phyloP scores from a whole-genome alignment of 2,113 vertebrate species.

The Origma solitaria region DNA sequence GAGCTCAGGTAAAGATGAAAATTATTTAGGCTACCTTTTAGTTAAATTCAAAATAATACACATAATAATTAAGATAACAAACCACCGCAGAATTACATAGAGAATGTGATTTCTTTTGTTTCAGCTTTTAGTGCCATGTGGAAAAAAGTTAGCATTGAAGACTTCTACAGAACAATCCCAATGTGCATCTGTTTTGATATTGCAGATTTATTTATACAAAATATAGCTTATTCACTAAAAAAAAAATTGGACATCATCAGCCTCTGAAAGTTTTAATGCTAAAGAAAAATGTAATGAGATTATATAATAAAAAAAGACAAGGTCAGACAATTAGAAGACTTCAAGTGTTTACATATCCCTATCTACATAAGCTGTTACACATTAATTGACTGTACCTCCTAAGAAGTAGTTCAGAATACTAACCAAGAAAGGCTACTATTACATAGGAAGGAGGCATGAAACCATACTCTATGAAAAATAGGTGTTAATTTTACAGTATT shows the following conservation, averaged over 20 bases:
- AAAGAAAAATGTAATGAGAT: not conserved
- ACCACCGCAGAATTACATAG: not conserved
- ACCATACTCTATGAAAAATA: not conserved
- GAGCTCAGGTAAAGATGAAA: conserved; percentile 11
- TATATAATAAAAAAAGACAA: not conserved
- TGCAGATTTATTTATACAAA: not conserved
- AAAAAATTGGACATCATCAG: not conserved
- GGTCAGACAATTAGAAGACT: not conserved
- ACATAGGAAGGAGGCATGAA: not conserved
- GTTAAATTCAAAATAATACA: conserved; percentile 23
- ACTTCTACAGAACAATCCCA: not conserved
- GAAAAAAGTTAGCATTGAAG: not conserved
- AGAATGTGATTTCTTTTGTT: not conserved
- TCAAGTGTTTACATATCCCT: not conserved
- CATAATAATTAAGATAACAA: conserved; percentile 5
- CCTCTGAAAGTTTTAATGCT: not conserved
- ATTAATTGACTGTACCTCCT: not conserved
- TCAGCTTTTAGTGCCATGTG: not conserved
- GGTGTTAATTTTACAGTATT: not conserved
- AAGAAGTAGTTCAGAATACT: not conserved
- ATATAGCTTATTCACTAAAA: not conserved
- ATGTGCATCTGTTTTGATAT: not conserved
- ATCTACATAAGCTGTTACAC: not conserved
- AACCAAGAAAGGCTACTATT: not conserved
- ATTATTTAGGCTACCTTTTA: not conserved